Evolutionary conservation across 2,797 vertebrate genomes (phyloP).

Genomic region (Phrynocephalus forsythii): DNA sequence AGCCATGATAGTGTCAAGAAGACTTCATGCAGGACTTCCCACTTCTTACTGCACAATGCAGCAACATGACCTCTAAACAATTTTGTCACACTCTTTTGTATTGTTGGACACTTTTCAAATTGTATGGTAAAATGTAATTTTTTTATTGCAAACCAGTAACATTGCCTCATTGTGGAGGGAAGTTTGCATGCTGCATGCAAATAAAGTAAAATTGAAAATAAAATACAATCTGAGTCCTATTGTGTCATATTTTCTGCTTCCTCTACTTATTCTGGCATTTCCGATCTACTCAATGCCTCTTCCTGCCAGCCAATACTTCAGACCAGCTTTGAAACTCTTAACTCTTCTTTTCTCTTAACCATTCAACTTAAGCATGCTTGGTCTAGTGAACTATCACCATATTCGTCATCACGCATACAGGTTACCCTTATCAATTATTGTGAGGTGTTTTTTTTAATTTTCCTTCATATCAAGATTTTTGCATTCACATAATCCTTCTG

Average conservation of each 20-base stretch:
- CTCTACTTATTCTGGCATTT: neutral
- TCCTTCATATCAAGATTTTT: neutral
- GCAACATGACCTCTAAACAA: conserved; percentile 28
- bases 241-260: neutral
- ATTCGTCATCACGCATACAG: neutral
- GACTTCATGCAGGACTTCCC: conserved; percentile 56
- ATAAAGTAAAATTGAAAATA: neutral
- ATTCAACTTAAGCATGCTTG: neutral
- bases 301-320: neutral
- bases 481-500: conserved; percentile 14
- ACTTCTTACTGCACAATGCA: conserved; percentile 93
- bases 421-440: neutral
- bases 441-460: neutral
- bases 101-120: neutral
- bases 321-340: conserved; percentile 18
- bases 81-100: neutral
- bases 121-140: neutral
- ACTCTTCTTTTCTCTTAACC: neutral
- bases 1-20: conserved; percentile 69
- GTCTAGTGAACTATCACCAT: neutral
- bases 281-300: neutral
- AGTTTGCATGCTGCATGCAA: neutral
- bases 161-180: neutral
- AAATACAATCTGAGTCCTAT: too few species aligned
- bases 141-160: neutral